A percentile compares a stretch with the other conserved stretches of the same genome.
phyloP scores from a whole-genome alignment of 2,797 vertebrate genomes.

The Melanotaenia nigrans region DNA sequence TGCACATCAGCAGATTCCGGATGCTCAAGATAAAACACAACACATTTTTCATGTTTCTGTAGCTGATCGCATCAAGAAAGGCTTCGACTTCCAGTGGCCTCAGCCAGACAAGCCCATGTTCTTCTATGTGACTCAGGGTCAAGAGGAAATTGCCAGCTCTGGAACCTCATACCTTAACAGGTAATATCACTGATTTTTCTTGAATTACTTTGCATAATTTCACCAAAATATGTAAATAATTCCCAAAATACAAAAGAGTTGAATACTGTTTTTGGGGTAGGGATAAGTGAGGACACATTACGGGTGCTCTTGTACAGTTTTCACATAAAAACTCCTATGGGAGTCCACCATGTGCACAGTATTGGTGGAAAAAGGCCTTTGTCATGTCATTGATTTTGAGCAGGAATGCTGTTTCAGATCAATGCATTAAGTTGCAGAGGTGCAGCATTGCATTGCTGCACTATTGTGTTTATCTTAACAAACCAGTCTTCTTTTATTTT shows the following conservation, averaged over 20 bases:
- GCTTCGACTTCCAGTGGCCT: conserved; percentile 99
- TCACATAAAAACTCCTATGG: not conserved
- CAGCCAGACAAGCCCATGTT: conserved; percentile 99
- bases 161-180: conserved; percentile 99
- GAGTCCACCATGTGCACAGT: not conserved
- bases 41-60: conserved; percentile 1
- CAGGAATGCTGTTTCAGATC: not conserved
- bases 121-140: conserved; percentile 98
- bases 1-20: not conserved
- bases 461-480: not conserved
- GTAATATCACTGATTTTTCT: conserved; percentile 69
- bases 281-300: not conserved
- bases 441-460: not conserved
- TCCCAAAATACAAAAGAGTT: not conserved
- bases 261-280: not conserved
- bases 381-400: not conserved
- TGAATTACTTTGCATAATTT: conserved; percentile 10
- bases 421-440: not conserved
- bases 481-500: not conserved
- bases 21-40: not conserved
- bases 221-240: not conserved
- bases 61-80: conserved; percentile 98
- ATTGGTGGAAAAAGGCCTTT: not conserved
- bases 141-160: conserved; percentile 98
- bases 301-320: not conserved